Base-by-base conservation (phyloP, 2,888 invertebrate species). In the Hypena proboscidalis region DNA sequence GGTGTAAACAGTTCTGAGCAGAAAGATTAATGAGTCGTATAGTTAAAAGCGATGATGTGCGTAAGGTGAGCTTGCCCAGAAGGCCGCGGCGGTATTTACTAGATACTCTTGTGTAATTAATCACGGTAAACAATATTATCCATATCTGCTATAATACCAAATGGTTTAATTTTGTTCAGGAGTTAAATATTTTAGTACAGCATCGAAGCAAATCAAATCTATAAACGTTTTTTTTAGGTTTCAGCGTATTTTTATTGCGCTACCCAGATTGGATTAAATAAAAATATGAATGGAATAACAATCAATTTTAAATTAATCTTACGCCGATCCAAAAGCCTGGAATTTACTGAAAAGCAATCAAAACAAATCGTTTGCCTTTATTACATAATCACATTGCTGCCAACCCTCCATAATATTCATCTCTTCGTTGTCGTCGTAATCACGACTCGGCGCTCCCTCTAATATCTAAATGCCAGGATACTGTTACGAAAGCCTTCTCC, bases 21-120 rank as follows among this genome's bases (percentile, higher is more conserved):
- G 49, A 20, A 60, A 66, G 70, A 74, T 75, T 63, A 67, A 75
- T 67, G 67, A 58, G 59, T 58, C 58, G 58, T 67, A 58, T 58
- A 53, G 52, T 42, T 46, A 38, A 54, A 55, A 58, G 57, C 58
- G 62, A 56, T 62, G 56, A 67, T 57, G 61, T 60, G 59, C 62
- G 60, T 58, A 53, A 57, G 55, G 60, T 42, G 60, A 67, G 65
- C 60, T 60, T 58, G 63, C 54, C 70, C 72, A 72, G 70, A 66
- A 55, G 53, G 46, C 50, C 32, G 13, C 32, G n/a, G 13, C 5
- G 25, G 7, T 20, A 38, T 20, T n/a, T n/a, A n/a, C n/a, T n/a
- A n/a, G n/a, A n/a, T 33, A 43, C 17, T 26, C 20, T 25, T 9
- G 35, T 31, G 17, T 25, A 26, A 14, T 17, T 36, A 37, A 43